A percentile compares a stretch with the other conserved stretches of the same genome.
phyloP scores from a whole-genome alignment of 2,113 vertebrate species.

The Misgurnus anguillicaudatus region DNA sequence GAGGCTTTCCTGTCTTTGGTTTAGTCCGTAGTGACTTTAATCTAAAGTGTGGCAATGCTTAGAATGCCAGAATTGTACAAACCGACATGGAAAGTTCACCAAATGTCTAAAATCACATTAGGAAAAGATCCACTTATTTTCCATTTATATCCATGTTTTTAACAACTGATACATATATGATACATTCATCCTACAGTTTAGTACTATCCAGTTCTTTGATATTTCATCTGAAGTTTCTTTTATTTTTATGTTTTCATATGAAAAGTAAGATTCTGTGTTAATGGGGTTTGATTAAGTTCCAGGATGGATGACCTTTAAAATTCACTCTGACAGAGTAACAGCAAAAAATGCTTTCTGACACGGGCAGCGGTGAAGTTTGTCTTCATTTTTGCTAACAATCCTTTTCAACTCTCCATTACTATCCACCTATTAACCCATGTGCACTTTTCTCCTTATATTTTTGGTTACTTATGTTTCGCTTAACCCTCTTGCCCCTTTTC shows the following conservation, averaged over 20 bases:
- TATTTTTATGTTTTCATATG: constrained; percentile 67
- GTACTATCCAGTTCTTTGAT: constrained; percentile 68
- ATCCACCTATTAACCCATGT: constrained; percentile 11
- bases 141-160: constrained; percentile 2
- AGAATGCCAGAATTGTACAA: not conserved
- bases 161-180: constrained; percentile 54
- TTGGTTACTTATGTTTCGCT: constrained; percentile 26
- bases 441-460: constrained; percentile 24
- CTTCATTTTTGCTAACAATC: constrained; percentile 27
- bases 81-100: constrained; percentile 11
- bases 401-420: constrained; percentile 13
- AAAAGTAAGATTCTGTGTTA: constrained; percentile 65
- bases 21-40: not conserved
- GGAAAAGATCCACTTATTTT: not conserved
- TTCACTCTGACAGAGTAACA: constrained; percentile 59
- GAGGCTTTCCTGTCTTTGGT: too few relatives aligned
- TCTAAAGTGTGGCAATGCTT: not conserved
- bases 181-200: constrained; percentile 50
- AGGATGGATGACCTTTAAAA: constrained; percentile 64
- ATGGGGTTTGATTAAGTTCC: constrained; percentile 57
- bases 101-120: not conserved
- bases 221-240: constrained; percentile 66
- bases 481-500: constrained; percentile 36
- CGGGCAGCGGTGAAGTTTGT: constrained; percentile 31
- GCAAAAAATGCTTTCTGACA: constrained; percentile 56